Evolutionary conservation across 2,797 vertebrate genomes (phyloP).

Genomic region (Karalla daura): DNA sequence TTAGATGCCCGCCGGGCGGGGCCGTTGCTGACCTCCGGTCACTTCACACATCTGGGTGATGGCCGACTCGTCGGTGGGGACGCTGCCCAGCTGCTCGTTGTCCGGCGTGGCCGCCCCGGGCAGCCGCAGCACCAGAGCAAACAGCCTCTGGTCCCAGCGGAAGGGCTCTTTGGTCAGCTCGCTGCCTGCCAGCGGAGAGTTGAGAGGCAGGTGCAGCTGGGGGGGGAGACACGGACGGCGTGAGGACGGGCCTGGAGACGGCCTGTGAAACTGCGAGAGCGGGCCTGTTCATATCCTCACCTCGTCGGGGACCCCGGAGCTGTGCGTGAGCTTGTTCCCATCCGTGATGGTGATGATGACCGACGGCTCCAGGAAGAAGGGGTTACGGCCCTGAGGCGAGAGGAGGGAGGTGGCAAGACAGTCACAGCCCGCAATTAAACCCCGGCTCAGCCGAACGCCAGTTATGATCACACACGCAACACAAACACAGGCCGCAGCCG

Average conservation of each 20-base stretch:
- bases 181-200: conserved; percentile 96
- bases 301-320: conserved; percentile 95
- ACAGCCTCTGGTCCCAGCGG: conserved; percentile 98
- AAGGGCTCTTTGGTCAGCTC: conserved; percentile 99
- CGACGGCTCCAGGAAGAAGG: conserved; percentile 97
- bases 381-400: conserved; percentile 94
- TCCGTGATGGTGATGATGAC: conserved; percentile 99
- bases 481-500: not conserved
- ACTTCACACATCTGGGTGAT: conserved; percentile 99
- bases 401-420: too few relatives aligned
- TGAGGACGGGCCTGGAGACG: not conserved
- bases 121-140: conserved; percentile 95
- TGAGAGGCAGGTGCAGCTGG: conserved; percentile 96
- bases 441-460: conserved; percentile 18
- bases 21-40: conserved; percentile 98
- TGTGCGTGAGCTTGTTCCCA: conserved; percentile 98
- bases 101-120: conserved; percentile 91
- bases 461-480: conserved; percentile 13
- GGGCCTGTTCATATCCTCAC: conserved; percentile 84
- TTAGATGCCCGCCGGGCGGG: too few relatives aligned
- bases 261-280: not conserved
- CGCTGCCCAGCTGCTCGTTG: conserved; percentile 96
- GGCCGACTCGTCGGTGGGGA: conserved; percentile 96
- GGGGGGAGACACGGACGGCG: not conserved
- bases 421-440: conserved; percentile 42